These are phyloP conservation scores for Ctenicera cuprea DNA, from an alignment of 2,888 invertebrate genomes.

Conservation along the genomic window DNA sequence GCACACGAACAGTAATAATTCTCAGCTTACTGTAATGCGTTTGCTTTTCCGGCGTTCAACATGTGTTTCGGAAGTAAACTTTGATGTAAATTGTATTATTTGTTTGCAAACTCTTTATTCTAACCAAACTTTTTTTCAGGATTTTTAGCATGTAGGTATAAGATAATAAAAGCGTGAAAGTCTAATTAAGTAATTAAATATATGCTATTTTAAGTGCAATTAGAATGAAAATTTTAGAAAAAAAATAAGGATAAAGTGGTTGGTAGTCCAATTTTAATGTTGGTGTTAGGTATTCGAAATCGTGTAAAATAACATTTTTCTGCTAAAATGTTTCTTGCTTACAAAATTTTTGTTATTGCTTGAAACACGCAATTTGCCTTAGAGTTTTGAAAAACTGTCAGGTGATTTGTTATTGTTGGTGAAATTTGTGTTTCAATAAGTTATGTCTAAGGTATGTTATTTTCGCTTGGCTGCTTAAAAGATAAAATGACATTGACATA, in stretches of 20 bases:
- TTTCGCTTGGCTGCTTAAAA: constrained; percentile 1
- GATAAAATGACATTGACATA: constrained; percentile 28
- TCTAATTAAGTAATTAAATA: too few relatives aligned
- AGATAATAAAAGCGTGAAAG: too few relatives aligned
- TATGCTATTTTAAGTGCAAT: too few relatives aligned
- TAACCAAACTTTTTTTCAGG: background rate
- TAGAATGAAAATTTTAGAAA: too few relatives aligned
- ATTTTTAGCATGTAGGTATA: too few relatives aligned
- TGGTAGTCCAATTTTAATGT: background rate
- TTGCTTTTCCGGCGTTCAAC: constrained; percentile 35
- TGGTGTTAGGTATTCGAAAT: background rate
- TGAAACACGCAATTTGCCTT: constrained; percentile 10
- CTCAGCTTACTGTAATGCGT: constrained; percentile 42
- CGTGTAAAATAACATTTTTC: background rate
- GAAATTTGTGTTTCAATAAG: constrained; percentile 11
- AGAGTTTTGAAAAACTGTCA: background rate
- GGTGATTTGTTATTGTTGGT: background rate
- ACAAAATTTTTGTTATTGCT: background rate
- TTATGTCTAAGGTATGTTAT: constrained; percentile 1
- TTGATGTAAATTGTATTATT: constrained; percentile 33
- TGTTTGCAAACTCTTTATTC: background rate
- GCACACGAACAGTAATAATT: constrained; percentile 41
- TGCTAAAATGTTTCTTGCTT: background rate
- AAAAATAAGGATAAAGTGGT: background rate
- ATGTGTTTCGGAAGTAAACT: constrained; percentile 32